A percentile compares a stretch with the other conserved stretches of the same genome.
Evolutionary conservation across 2,797 vertebrate genomes (phyloP).

Genomic region (Podargus strigoides): DNA sequence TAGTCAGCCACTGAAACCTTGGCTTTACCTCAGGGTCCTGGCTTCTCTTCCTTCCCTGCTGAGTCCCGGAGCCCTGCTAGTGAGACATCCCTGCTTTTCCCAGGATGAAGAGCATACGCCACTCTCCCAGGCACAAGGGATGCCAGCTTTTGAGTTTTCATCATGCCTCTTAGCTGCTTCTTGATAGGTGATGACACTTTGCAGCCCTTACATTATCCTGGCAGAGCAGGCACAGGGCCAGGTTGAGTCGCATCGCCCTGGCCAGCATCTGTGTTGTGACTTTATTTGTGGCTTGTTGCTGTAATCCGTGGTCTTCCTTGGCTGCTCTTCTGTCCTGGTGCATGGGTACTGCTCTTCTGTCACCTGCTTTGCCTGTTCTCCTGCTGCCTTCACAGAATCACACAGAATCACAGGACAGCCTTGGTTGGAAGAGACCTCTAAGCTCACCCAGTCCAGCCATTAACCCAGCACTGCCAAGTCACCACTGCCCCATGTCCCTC

Average conservation of each 20-base stretch:
- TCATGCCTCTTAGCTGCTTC: background rate
- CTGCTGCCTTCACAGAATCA: background rate
- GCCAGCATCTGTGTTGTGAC: background rate
- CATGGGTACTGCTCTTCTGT: background rate
- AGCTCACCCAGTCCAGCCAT: too few relatives aligned
- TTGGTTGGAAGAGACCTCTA: too few relatives aligned
- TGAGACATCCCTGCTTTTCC: background rate
- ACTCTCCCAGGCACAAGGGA: background rate
- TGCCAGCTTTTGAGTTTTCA: background rate
- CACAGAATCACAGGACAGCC: too few relatives aligned
- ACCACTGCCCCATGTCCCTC: too few relatives aligned
- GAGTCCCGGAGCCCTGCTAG: background rate
- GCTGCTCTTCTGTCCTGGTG: background rate
- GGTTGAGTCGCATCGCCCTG: background rate
- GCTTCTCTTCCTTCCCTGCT: background rate
- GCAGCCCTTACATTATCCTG: background rate
- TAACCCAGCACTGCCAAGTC: too few relatives aligned
- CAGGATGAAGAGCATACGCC: fast-evolving
- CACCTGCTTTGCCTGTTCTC: background rate
- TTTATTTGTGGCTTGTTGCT: background rate
- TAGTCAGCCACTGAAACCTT: background rate
- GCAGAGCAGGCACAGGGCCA: background rate
- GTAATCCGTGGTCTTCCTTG: background rate
- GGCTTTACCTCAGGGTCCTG: background rate
- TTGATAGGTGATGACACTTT: background rate